These are phyloP conservation scores for Megastigmus dorsalis DNA, from an alignment of 2,888 invertebrate genomes.

Conservation along the genomic window DNA sequence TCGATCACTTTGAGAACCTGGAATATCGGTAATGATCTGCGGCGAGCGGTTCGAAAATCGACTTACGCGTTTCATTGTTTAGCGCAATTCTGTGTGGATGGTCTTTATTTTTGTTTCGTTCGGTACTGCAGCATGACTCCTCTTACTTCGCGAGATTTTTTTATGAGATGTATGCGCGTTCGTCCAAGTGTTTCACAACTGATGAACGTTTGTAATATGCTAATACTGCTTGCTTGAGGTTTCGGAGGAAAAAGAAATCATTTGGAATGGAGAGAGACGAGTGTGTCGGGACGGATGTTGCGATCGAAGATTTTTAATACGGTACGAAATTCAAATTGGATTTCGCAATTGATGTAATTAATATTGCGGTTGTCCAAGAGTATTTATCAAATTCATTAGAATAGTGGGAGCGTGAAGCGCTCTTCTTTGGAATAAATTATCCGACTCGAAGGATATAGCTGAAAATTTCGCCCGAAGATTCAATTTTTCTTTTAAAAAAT, in stretches of 20 bases:
- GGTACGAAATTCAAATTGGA: constrained; percentile 10
- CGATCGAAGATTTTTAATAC: neutral
- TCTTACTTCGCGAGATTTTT: neutral
- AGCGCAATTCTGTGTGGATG: neutral
- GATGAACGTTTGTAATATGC: constrained; percentile 45
- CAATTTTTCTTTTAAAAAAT: neutral
- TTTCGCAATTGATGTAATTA: constrained; percentile 3
- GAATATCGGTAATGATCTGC: neutral
- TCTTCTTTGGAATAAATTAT: too few relatives aligned
- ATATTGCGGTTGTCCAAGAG: too few relatives aligned
- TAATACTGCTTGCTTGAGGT: constrained; percentile 25
- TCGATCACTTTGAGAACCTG: neutral
- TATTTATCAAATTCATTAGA: neutral
- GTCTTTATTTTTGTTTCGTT: constrained; percentile 10
- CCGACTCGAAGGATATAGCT: neutral
- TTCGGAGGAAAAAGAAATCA: constrained; percentile 16
- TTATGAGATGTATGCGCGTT: neutral
- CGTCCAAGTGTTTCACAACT: constrained; percentile 33
- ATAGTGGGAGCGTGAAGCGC: too few relatives aligned
- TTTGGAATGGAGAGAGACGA: constrained; percentile 22
- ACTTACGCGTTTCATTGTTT: constrained; percentile 22
- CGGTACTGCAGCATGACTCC: neutral
- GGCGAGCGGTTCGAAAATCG: neutral
- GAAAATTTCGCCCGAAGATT: neutral
- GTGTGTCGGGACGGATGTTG: neutral